Percentiles rank a stretch among this genome's conserved stretches.
Conservation (phyloP, 2,888 invertebrate species). For the Cosmorhoe ocellata region DNA sequence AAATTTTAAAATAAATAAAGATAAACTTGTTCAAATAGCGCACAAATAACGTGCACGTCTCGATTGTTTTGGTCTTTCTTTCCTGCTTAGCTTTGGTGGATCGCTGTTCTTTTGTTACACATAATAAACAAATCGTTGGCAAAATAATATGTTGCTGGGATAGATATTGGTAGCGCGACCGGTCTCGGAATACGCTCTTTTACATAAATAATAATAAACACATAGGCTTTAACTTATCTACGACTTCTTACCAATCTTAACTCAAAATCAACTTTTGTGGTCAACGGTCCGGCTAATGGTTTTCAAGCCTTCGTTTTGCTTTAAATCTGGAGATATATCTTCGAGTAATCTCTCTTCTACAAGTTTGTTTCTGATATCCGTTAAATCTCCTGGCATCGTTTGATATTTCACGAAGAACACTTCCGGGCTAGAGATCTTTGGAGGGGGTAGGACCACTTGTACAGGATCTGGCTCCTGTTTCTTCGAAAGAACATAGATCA, state of each 20-base stretch:
- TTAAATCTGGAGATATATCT: constrained; percentile 31
- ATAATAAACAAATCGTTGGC: background rate
- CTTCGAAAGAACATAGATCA: constrained; percentile 89
- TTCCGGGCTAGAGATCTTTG: constrained; percentile 81
- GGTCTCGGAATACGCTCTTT: background rate
- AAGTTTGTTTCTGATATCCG: constrained; percentile 34
- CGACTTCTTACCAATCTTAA: no score
- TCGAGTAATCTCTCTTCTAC: constrained; percentile 28
- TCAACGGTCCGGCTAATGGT: background rate
- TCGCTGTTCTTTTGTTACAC: background rate
- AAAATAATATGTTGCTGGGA: constrained; percentile 1
- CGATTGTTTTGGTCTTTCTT: background rate
- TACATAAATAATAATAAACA: no score
- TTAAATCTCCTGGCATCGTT: constrained; percentile 33
- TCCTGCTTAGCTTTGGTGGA: background rate
- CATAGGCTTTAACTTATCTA: no score
- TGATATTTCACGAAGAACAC: constrained; percentile 87
- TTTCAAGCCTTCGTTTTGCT: constrained; percentile 28
- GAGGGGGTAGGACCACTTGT: constrained; percentile 40
- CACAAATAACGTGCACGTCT: no score
- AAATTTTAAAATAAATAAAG: background rate
- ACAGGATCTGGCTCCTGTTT: constrained; percentile 84
- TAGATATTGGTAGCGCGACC: background rate
- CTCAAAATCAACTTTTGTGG: background rate
- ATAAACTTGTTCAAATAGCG: no score